phyloP scores from a whole-genome alignment of 2,797 vertebrate species.

The Enteromius radiatus region DNA sequence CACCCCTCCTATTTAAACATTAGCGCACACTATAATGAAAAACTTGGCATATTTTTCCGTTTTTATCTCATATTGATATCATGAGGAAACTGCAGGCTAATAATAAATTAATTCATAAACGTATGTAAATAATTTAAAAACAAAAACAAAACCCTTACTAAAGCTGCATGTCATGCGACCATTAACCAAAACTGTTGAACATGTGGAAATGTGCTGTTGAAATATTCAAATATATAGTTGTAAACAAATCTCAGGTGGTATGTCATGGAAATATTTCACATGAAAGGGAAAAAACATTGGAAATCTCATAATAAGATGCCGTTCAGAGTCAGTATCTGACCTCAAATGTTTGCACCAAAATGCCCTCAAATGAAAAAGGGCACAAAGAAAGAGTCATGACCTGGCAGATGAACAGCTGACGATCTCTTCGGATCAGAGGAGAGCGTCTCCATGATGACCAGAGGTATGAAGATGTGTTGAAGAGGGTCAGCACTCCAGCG shows the following conservation, averaged over 20 bases:
- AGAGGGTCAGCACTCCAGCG: constrained; percentile 81
- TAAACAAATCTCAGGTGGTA: background rate
- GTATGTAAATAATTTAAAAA: background rate
- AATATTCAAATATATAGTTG: background rate
- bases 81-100: background rate
- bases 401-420: constrained; percentile 80
- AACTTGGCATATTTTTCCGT: too few relatives aligned
- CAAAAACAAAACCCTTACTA: background rate
- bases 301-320: background rate
- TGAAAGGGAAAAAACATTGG: background rate
- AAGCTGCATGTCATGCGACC: background rate
- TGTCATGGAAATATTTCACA: background rate
- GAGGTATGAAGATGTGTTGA: constrained; percentile 80
- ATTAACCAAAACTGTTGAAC: background rate
- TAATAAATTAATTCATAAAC: background rate
- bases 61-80: too few relatives aligned
- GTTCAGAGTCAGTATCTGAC: background rate
- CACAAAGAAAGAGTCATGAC: constrained; percentile 69
- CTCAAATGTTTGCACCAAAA: background rate
- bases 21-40: too few relatives aligned
- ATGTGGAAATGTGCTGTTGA: background rate
- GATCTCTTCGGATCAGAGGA: constrained; percentile 68
- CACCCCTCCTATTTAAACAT: too few relatives aligned
- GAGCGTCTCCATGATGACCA: constrained; percentile 73
- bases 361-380: background rate